phyloP scores from a whole-genome alignment of 2,113 vertebrate genomes.

The Eublepharis macularius region DNA sequence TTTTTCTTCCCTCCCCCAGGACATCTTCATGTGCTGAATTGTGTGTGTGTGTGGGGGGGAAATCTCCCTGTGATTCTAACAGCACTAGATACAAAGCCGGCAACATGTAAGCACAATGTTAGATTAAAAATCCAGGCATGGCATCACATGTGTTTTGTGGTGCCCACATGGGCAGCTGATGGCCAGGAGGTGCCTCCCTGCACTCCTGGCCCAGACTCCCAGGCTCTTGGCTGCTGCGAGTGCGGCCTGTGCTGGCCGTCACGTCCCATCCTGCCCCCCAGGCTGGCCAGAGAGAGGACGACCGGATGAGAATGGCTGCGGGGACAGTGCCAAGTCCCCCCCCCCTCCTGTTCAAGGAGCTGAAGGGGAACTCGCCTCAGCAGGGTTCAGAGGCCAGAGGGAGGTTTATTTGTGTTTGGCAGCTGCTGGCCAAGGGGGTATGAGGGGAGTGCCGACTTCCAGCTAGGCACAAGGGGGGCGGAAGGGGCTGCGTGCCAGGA shows the following conservation, averaged over 20 bases:
- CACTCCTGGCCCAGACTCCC: conserved; percentile 60
- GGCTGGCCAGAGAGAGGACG: conserved; percentile 81
- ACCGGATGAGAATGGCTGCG: conserved; percentile 79
- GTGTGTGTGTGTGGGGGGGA: too few relatives aligned
- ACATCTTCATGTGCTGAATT: too few relatives aligned
- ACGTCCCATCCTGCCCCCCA: conserved; percentile 80
- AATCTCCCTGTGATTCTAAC: too few relatives aligned
- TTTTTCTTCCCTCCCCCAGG: too few relatives aligned
- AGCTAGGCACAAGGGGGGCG: background rate
- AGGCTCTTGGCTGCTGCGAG: conserved; percentile 75
- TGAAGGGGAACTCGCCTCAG: conserved; percentile 74
- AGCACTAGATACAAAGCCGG: too few relatives aligned
- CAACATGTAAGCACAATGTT: background rate
- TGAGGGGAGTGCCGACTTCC: conserved; percentile 38
- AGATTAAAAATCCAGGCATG: too few relatives aligned
- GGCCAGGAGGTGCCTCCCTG: conserved; percentile 36
- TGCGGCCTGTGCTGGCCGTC: conserved; percentile 79
- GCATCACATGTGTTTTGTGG: too few relatives aligned
- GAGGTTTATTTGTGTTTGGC: conserved; percentile 84
- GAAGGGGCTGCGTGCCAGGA: conserved; percentile 63
- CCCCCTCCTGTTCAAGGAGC: conserved; percentile 64
- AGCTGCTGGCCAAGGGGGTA: conserved; percentile 73
- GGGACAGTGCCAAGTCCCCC: conserved; percentile 79
- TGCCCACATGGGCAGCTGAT: background rate
- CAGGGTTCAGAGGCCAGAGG: conserved; percentile 81